Percentiles rank a stretch among this genome's conserved stretches.
These are phyloP conservation scores for Synergus itoensis DNA, from an alignment of 2,888 invertebrate genomes.

Conservation along the genomic window DNA sequence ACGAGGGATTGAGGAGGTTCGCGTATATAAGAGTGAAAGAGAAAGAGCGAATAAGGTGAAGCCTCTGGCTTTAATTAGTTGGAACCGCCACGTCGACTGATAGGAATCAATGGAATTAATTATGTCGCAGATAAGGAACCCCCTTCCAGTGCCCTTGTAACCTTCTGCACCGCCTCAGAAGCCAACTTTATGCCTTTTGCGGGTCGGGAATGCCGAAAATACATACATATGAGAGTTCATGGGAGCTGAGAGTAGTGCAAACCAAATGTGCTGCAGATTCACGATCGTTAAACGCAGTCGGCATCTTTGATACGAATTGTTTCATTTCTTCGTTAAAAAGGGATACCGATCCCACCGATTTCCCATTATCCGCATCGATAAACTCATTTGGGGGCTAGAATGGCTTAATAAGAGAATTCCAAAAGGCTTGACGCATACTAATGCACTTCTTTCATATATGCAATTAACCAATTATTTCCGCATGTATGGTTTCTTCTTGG, in stretches of 20 bases:
- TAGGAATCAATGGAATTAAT: conserved; percentile 76
- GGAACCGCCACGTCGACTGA: conserved; percentile 71
- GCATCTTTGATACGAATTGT: conserved; percentile 40
- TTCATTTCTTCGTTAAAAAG: conserved; percentile 26
- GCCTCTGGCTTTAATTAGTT: conserved; percentile 75
- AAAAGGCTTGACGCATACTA: conserved; percentile 23
- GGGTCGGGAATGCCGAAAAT: conserved; percentile 35
- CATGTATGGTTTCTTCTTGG: neutral
- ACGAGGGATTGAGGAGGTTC: conserved; percentile 53
- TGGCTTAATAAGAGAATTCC: conserved; percentile 39
- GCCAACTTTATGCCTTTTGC: conserved; percentile 48
- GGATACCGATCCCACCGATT: conserved; percentile 18
- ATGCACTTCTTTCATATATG: conserved; percentile 13
- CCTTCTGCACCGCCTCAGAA: conserved; percentile 58
- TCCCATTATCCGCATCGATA: conserved; percentile 36
- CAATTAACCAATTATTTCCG: conserved; percentile 36
- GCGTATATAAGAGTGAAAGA: conserved; percentile 53
- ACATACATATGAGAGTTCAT: conserved; percentile 40
- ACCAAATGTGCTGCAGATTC: conserved; percentile 32
- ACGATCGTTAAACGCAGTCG: conserved; percentile 34
- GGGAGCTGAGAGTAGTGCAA: conserved; percentile 35
- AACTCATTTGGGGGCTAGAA: conserved; percentile 35
- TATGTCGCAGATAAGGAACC: conserved; percentile 74
- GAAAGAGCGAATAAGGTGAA: conserved; percentile 43
- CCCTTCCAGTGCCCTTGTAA: conserved; percentile 61